Conservation (phyloP, 2,888 invertebrate genomes). For the Lapara coniferarum region DNA sequence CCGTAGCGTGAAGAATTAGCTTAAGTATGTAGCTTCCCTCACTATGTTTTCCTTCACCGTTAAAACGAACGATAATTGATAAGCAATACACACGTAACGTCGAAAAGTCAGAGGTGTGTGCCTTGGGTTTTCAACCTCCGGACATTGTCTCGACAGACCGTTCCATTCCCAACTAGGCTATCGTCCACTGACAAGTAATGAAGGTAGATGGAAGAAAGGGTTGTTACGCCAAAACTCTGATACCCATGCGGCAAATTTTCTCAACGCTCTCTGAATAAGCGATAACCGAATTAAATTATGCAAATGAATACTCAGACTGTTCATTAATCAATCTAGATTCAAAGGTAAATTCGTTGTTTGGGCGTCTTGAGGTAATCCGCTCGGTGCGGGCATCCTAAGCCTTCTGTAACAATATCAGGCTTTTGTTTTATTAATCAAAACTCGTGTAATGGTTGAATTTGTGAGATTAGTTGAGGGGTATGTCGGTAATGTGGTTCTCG, state of each 20-base stretch:
- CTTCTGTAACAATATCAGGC: not conserved
- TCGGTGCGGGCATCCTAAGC: not conserved
- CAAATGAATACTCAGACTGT: not conserved
- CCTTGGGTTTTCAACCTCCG: too few species aligned
- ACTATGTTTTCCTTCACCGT: too few species aligned
- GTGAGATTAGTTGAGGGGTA: not conserved
- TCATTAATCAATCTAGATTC: slow-evolving; percentile 14
- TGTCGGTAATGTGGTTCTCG: not conserved
- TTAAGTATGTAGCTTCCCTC: too few species aligned
- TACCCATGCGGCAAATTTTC: not conserved
- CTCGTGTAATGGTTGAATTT: not conserved
- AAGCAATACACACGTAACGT: too few species aligned
- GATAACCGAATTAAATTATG: slow-evolving; percentile 11
- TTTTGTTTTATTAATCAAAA: not conserved
- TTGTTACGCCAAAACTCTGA: too few species aligned
- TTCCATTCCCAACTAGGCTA: too few species aligned
- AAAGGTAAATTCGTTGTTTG: slow-evolving; percentile 9
- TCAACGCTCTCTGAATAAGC: not conserved
- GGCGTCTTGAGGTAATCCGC: not conserved
- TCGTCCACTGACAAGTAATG: too few species aligned
- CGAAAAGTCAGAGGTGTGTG: too few species aligned
- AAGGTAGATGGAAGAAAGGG: too few species aligned
- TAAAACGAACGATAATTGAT: too few species aligned
- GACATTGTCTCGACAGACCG: too few species aligned
- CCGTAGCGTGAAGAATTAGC: too few species aligned